Evolutionary conservation across 2,888 invertebrate species (phyloP), one percentile per base, ranked within the genome.

Genomic region (Dryobotodes eremita): DNA sequence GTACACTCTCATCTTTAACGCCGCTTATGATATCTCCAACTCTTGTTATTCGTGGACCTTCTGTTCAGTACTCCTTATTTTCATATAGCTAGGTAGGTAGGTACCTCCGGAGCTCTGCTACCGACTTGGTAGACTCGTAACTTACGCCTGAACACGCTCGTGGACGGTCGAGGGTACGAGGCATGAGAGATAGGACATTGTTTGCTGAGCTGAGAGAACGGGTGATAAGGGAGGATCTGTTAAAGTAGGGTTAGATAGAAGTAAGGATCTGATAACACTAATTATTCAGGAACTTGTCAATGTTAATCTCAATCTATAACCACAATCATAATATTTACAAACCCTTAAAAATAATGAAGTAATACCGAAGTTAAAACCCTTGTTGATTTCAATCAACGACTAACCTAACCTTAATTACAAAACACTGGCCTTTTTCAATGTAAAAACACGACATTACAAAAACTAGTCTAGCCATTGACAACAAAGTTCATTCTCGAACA

Each of bases 91-190:
- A 65, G 68, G 31, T 31, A 31, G 26, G 17, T 23, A 10, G 61
- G 61, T 71, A 71, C 23, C 36, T 64, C 4, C 65, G 31, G 36
- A 62, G 57, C 26, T 42, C 48, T 73, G 77, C 31, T 85, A 64
- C 48, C n/a, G 57, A 85, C 68, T 70, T 61, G 64, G 31, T 59
- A 69, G 53, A 73, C 82, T 68, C 76, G 71, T 83, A 76, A 74
- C 57, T 80, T 57, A 46, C 65, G 76, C 68, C 61, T 75, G 75
- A 79, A 26, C 68, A 79, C 83, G 59, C 53, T 57, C 10, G 71
- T 15, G 42, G 53, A 65, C 65, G 72, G 86, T 72, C 84, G 73
- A 77, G 86, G 83, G 70, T 82, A 73, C 82, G 66, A 57, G 62
- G 50, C 73, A 53, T 53, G 50, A 71, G 55, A 71, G 71, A 80